Evolutionary conservation across 2,888 invertebrate species (phyloP).

Genomic region (Scelioninae gen. 1): DNA sequence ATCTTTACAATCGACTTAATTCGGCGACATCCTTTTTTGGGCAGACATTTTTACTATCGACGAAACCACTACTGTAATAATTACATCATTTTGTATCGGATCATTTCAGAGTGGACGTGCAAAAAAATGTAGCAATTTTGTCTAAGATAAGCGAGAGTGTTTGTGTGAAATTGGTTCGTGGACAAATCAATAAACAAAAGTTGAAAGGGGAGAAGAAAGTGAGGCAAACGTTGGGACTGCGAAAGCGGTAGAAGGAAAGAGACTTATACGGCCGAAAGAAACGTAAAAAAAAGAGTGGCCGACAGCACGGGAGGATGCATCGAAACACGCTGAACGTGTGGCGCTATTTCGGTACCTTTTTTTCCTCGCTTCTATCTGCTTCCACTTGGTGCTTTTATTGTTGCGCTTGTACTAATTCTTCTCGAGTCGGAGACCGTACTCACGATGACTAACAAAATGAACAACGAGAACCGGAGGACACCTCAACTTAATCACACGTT

Average conservation of each 20-base stretch:
- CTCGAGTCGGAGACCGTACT: conserved; percentile 74
- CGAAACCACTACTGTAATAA: conserved; percentile 50
- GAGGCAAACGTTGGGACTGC: conserved; percentile 28
- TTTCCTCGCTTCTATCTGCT: conserved; percentile 75
- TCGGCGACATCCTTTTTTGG: conserved; percentile 39
- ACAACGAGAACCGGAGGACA: conserved; percentile 47
- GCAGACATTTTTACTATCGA: conserved; percentile 44
- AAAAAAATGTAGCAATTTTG: conserved; percentile 32
- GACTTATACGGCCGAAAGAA: conserved; percentile 61
- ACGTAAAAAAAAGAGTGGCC: conserved; percentile 75
- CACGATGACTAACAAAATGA: conserved; percentile 65
- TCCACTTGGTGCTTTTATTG: conserved; percentile 80
- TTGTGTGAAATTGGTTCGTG: conserved; percentile 40
- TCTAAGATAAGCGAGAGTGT: conserved; percentile 57
- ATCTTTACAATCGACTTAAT: conserved; percentile 40
- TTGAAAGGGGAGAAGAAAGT: conserved; percentile 23
- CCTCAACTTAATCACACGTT: conserved; percentile 68
- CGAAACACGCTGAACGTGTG: conserved; percentile 84
- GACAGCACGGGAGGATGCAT: conserved; percentile 83
- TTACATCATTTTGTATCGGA: conserved; percentile 49
- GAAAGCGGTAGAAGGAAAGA: conserved; percentile 57
- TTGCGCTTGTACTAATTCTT: conserved; percentile 83
- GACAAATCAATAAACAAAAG: conserved; percentile 15
- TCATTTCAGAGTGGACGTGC: conserved; percentile 1
- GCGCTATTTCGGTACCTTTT: conserved; percentile 83